Base-by-base conservation (phyloP, 2,888 invertebrate species). In the Nephrocerus scutellatus region DNA sequence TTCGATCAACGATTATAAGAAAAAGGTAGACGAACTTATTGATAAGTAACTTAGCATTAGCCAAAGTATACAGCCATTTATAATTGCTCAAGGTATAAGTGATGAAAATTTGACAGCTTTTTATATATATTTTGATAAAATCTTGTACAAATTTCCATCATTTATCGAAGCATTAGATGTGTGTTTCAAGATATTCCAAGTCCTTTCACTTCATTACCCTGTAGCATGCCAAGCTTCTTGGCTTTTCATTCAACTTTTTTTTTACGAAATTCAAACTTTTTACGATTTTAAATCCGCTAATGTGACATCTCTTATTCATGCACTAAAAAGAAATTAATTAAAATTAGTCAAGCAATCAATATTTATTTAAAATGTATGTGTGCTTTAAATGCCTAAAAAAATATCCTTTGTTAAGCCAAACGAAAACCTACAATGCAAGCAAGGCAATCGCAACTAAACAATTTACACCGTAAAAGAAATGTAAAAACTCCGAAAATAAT, bases 151-250 rank as follows among this genome's bases (percentile, higher is more conserved):
- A 21, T 32, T 32, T 16, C 9, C 25, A 15, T 24, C 14, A 3
- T 40, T 36, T 24, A 15, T 40, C 9, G 31, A 40, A 10, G 12
- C 30, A 8, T 12, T 40, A 4, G 40, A 30, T 13, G n/a, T 25
- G 9, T 40, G 40, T 12, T 40, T 40, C 10, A 35, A 40, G 21
- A 34, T 19, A 9, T 29, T 22, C 23, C 34, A 39, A 29, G 39
- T 37, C 7, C 16, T 37, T n/a, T 32, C 29, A 9, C 12, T 31
- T 5, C 20, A 33, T 9, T 37, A 26, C 15, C 24, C 29, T 3
- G 13, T 37, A 24, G 31, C 19, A 20, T 40, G 30, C 32, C 26
- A 16, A 15, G 9, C 22, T 3, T 10, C 25, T 25, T 41, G 36
- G 29, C 13, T 25, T 4, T 41, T 36, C 20, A 22, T 41, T 4